Base-by-base conservation (phyloP, 2,888 invertebrate genomes). In the Junonia oenone region DNA sequence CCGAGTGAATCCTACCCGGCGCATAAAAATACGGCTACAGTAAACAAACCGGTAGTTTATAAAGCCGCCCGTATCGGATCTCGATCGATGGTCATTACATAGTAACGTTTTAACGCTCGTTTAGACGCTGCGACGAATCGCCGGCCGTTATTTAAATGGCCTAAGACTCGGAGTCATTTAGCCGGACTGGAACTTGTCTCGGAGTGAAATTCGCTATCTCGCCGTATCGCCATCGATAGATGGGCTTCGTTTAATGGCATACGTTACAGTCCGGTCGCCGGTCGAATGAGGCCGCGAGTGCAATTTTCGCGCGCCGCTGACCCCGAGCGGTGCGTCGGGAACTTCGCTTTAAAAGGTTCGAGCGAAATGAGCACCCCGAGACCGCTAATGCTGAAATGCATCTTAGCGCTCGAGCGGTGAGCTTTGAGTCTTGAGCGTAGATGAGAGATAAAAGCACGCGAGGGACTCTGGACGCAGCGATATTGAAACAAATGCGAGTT, bases 311-410 rank as follows among this genome's bases (percentile, higher is more conserved):
- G 66, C 68, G 67, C 68, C 26, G 29, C 17, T 43, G 58, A 51
- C 43, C 50, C 59, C 47, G 40, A 58, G 59, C 53, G 45, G 51
- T 63, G 61, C 64, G 62, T 60, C 70, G 61, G 60, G 63, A 61
- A 59, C 60, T 54, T 54, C 55, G 50, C 64, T 73, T 75, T 72
- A 73, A 76, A 76, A 67, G 73, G 69, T 74, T 70, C 74, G 67
- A 72, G 67, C 72, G 68, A 77, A 81, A 83, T 75, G 78, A 76
- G 75, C 66, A 73, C 72, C 66, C 63, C 69, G 71, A 77, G 76
- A 79, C 75, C 73, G 67, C 77, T 75, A 68, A 77, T 74, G 78
- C 80, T 81, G 73, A 82, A 82, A 80, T 83, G 80, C 83, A 82
- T 80, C 79, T 78, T 75, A 70, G 78, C 71, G 73, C 78, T 72